Conservation (phyloP, 2,888 invertebrate species). For the Macrosiphum euphorbiae region DNA sequence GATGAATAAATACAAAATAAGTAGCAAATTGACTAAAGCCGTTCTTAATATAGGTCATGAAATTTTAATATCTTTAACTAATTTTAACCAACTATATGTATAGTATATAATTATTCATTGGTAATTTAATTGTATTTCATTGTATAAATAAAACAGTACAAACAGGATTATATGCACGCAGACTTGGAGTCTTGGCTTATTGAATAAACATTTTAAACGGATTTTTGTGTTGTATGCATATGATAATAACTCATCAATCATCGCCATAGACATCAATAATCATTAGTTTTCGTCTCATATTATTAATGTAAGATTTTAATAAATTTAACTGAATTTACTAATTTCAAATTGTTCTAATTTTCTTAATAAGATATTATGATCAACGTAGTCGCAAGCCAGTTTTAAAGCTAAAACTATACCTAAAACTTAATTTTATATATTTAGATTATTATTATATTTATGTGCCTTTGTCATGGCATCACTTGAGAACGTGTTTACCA, state of each 20-base stretch:
- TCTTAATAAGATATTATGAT: background rate
- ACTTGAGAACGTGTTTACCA: too few relatives aligned
- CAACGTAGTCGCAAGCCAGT: background rate
- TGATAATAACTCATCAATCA: background rate
- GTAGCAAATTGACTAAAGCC: background rate
- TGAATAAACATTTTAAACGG: background rate
- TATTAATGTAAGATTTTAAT: background rate
- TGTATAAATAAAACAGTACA: background rate
- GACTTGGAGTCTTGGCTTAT: background rate
- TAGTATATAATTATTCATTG: background rate
- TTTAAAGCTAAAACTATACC: background rate
- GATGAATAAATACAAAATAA: background rate
- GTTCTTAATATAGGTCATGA: background rate
- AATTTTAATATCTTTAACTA: background rate
- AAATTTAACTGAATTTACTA: background rate
- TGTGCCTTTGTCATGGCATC: too few relatives aligned
- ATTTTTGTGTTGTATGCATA: background rate
- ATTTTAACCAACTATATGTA: too few relatives aligned
- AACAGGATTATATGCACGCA: background rate
- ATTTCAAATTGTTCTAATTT: background rate
- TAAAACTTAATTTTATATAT: background rate
- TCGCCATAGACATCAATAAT: background rate
- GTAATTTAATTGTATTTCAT: background rate
- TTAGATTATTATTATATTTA: background rate
- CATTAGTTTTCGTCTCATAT: background rate